Percentiles rank a stretch among this genome's conserved stretches.
phyloP scores from a whole-genome alignment of 2,113 vertebrate species.

The Caloenas nicobarica region DNA sequence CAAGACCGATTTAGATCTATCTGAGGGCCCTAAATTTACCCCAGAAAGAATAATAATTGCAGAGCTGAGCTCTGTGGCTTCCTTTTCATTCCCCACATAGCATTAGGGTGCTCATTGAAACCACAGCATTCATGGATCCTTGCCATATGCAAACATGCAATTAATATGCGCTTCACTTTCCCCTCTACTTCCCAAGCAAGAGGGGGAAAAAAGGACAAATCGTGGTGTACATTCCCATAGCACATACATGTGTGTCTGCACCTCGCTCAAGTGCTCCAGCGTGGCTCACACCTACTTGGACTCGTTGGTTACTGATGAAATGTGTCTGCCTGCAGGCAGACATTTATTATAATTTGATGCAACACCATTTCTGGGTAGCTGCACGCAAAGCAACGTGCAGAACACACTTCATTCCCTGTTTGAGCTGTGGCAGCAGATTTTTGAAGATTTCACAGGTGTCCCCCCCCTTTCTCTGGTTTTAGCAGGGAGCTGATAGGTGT shows the following conservation, averaged over 20 bases:
- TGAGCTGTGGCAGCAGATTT: not conserved
- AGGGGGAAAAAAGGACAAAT: not conserved
- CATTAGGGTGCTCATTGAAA: slow-evolving; percentile 65
- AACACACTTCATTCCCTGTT: not conserved
- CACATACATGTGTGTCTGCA: not conserved
- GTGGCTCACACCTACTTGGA: not conserved
- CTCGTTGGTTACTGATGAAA: not conserved
- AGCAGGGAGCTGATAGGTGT: not conserved
- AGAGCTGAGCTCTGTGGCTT: slow-evolving; percentile 49
- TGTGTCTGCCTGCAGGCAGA: not conserved
- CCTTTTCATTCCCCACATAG: slow-evolving; percentile 66
- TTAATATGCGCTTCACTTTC: slow-evolving; percentile 71
- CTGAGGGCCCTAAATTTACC: not conserved
- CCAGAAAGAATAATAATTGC: slow-evolving; percentile 19
- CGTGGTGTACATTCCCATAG: not conserved
- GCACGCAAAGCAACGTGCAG: not conserved
- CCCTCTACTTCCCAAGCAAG: slow-evolving; percentile 33
- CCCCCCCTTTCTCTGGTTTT: not conserved
- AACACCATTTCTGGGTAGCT: not conserved
- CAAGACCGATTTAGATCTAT: not conserved
- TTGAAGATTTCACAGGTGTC: not conserved
- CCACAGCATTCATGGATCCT: slow-evolving; percentile 67
- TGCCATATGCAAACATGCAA: slow-evolving; percentile 64
- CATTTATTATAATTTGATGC: not conserved
- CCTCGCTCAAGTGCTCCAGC: not conserved